A percentile compares a stretch with the other conserved stretches of the same genome.
phyloP scores from a whole-genome alignment of 2,888 invertebrate genomes.

The Meiosimyza decipiens region DNA sequence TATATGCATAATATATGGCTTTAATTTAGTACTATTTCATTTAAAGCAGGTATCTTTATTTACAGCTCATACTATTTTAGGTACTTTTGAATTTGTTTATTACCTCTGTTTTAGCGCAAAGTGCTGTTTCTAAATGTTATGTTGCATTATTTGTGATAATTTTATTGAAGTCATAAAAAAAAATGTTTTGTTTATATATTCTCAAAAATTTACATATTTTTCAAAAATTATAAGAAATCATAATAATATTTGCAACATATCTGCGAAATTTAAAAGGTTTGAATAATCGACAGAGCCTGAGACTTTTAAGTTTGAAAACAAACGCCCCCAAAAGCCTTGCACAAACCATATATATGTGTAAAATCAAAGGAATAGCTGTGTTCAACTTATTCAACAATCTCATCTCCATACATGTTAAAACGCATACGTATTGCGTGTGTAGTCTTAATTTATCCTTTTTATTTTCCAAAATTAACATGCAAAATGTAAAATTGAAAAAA shows the following conservation, averaged over 20 bases:
- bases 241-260: no score
- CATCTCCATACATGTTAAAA: conserved; percentile 4
- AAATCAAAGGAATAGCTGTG: conserved; percentile 28
- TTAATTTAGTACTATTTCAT: conserved; percentile 39
- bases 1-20: no score
- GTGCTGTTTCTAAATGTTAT: neutral
- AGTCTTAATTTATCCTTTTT: conserved; percentile 17
- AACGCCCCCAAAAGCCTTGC: no score
- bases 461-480: conserved; percentile 13
- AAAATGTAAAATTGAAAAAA: conserved; percentile 26
- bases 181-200: no score
- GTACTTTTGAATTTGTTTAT: conserved; percentile 55
- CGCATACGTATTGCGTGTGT: neutral
- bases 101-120: conserved; percentile 34
- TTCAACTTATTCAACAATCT: conserved; percentile 11
- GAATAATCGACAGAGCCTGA: no score
- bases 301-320: no score
- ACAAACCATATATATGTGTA: no score
- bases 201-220: no score
- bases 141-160: neutral
- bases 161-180: no score
- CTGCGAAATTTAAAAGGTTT: no score
- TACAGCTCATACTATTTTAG: conserved; percentile 66
- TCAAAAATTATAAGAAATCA: no score
- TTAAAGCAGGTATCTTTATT: conserved; percentile 66